Conservation (phyloP, 2,797 vertebrate species). For the Neosalanx taihuensis region DNA sequence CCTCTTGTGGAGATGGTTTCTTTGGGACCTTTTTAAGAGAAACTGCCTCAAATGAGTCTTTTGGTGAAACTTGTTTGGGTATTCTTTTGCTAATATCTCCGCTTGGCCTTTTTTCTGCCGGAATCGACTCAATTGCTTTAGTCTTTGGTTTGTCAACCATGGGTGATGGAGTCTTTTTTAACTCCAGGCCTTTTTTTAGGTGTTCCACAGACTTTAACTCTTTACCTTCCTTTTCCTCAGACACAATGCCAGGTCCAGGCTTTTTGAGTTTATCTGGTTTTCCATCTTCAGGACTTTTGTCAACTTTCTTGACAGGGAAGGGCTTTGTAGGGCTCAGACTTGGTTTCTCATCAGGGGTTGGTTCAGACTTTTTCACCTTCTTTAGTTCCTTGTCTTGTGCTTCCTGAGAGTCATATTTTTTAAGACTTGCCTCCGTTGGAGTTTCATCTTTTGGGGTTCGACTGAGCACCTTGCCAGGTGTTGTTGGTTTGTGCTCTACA, state of each 20-base stretch:
- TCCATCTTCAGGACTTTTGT: conserved; percentile 61
- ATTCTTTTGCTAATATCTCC: conserved; percentile 44
- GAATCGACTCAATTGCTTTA: conserved; percentile 55
- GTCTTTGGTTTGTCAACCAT: conserved; percentile 62
- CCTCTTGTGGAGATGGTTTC: conserved; percentile 64
- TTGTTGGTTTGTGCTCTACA: conserved; percentile 58
- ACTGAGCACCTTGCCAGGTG: conserved; percentile 38
- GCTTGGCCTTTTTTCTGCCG: conserved; percentile 62
- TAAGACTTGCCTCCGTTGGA: conserved; percentile 46
- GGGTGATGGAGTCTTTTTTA: conserved; percentile 72
- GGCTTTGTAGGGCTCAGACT: conserved; percentile 33
- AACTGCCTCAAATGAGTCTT: conserved; percentile 65
- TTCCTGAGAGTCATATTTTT: conserved; percentile 52
- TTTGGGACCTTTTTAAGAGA: conserved; percentile 65
- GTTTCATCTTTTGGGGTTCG: conserved; percentile 52
- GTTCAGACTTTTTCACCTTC: conserved; percentile 47
- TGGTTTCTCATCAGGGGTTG: conserved; percentile 52
- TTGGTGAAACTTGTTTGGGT: conserved; percentile 55
- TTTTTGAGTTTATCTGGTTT: conserved; percentile 67
- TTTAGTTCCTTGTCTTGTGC: conserved; percentile 52
- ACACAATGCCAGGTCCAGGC: conserved; percentile 52
- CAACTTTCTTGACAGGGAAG: conserved; percentile 58
- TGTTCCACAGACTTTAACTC: conserved; percentile 65
- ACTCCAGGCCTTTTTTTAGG: conserved; percentile 61
- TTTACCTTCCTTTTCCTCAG: conserved; percentile 64